Evolutionary conservation across 2,113 vertebrate genomes (phyloP), one percentile per base, ranked within the genome.

Genomic region (Meles meles): DNA sequence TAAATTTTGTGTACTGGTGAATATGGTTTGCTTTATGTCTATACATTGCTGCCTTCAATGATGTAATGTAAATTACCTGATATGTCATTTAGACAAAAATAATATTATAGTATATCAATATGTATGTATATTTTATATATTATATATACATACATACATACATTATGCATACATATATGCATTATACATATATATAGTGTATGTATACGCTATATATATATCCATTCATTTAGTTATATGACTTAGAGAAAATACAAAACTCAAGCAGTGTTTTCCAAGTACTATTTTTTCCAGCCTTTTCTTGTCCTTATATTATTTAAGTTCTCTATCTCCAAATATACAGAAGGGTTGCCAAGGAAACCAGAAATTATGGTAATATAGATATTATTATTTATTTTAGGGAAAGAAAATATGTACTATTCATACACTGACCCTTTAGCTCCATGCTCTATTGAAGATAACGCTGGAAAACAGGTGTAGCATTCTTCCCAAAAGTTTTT

Each of bases 311-410:
- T 49, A 52, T 42, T 79, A 79, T 57, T 98, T 96, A 88, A 94
- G 29, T 90, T 13, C 81, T 92, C 44, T 74, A 61, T 86, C 90
- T 93, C 89, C 47, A 92, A 86, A 95, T 39, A 93, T 0, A 1
- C 17, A 89, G 74, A 93, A 84, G 3, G 0, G 63, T 97, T 98
- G 86, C 97, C 89, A 98, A 97, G 94, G 97, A 98, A 98, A 98
- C 93, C 15, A 96, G 27, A 87, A 96, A 97, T 2, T 27, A 94
- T 95, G 39, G 23, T 94, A 97, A 98, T 39, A 67, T 52, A 92
- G 27, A 29, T 18, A 90, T 93, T 85, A 82, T 91, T 93, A 93
- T 87, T 97, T 98, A 77, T 97, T 82, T 72, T 89, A 96, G 18
- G 29, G 29, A 97, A 97, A 85, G 13, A 79, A 93, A 89, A 88